These are phyloP conservation scores for Patiria pectinifera DNA, from an alignment of 53 echinoderm and acorn worm genomes.

Conservation along the genomic window DNA sequence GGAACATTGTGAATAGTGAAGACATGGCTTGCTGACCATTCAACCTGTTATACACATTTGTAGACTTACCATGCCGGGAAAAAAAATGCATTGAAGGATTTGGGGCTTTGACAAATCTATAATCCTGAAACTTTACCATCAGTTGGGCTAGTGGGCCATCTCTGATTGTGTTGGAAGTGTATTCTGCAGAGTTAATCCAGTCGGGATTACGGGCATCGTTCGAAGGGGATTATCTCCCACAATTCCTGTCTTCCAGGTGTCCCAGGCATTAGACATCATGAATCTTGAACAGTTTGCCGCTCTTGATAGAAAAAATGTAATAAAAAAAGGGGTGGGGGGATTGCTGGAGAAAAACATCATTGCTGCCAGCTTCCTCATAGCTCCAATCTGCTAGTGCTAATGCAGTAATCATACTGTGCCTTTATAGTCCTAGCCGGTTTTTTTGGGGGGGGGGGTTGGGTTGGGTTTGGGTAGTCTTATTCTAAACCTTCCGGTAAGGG, in stretches of 20 bases:
- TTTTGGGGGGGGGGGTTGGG: not conserved
- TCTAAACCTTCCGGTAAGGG: not conserved
- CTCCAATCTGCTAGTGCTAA: conserved; percentile 18
- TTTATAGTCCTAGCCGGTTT: not conserved
- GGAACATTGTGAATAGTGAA: not conserved
- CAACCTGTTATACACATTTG: not conserved
- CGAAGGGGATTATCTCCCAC: conserved; percentile 10
- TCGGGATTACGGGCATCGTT: conserved; percentile 10
- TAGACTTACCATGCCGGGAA: no score
- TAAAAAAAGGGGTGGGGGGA: not conserved
- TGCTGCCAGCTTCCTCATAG: not conserved
- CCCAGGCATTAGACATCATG: no score
- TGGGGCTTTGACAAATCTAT: not conserved
- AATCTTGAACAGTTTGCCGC: conserved; percentile 6
- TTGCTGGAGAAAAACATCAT: not conserved
- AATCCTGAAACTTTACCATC: conserved; percentile 6
- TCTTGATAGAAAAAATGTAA: not conserved
- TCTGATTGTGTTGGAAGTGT: not conserved
- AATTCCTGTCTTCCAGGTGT: not conserved
- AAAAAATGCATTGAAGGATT: conserved; percentile 8
- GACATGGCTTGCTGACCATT: not conserved
- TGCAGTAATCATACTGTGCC: conserved; percentile 10
- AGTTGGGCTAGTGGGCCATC: not conserved
- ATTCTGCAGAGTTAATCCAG: conserved; percentile 1
- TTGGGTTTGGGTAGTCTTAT: not conserved